Evolutionary conservation across 1,140 invertebrate genomes (phyloP).

Genomic region (Drosophila orosa): DNA sequence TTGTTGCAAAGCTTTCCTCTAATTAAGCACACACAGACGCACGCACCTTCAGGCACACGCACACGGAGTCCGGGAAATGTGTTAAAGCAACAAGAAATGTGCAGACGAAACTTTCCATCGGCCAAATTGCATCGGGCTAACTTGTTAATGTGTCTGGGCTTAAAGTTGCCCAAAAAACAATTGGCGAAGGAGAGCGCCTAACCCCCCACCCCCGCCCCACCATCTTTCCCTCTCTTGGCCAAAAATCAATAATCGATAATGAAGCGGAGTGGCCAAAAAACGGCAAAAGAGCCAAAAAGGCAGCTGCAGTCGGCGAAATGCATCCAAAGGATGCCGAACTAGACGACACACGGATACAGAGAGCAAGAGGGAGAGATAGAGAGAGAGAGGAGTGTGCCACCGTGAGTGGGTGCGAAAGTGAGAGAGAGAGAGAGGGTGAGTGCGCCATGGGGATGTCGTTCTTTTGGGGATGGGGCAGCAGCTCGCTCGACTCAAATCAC

Average conservation of each 20-base stretch:
- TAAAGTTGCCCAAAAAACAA: constrained; percentile 49
- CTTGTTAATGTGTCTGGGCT: constrained; percentile 53
- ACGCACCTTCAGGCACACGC: not conserved
- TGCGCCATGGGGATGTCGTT: constrained; percentile 37
- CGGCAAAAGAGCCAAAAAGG: constrained; percentile 36
- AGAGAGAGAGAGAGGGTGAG: constrained; percentile 37
- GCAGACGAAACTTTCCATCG: constrained; percentile 33
- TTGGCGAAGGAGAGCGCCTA: constrained; percentile 23
- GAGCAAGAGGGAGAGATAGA: constrained; percentile 11
- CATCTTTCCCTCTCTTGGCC: constrained; percentile 5
- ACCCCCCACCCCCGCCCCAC: not conserved
- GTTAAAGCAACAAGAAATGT: constrained; percentile 48
- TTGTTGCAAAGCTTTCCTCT: constrained; percentile 15
- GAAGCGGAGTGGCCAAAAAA: constrained; percentile 63
- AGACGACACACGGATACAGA: constrained; percentile 25
- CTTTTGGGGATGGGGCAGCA: constrained; percentile 53
- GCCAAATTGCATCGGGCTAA: constrained; percentile 37
- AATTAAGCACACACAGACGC: constrained; percentile 32
- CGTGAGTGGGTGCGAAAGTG: constrained; percentile 11
- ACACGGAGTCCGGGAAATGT: constrained; percentile 13
- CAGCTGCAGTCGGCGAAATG: constrained; percentile 70
- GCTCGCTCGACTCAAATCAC: constrained; percentile 30
- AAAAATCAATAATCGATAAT: constrained; percentile 80
- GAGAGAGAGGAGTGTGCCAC: constrained; percentile 1
- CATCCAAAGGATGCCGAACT: constrained; percentile 63